Base-by-base conservation (phyloP, 1,140 invertebrate species). In the Elymnias hypermnestra region DNA sequence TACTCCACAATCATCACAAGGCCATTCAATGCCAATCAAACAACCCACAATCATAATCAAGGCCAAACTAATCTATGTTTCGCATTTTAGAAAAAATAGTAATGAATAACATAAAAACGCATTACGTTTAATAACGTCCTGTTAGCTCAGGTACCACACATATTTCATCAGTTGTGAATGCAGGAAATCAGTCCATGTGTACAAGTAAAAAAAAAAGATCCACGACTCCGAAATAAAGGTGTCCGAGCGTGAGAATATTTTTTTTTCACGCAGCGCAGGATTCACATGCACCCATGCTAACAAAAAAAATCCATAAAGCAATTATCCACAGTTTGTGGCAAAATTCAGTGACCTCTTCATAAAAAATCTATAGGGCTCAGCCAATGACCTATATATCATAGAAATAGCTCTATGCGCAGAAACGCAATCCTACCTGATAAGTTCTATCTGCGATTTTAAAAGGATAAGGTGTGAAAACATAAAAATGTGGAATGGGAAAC, bases 241-340 rank as follows among this genome's bases (percentile, higher is more conserved):
- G 60, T 62, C 35, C 40, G 54, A 76, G 55, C 68, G 75, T 77
- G 72, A 73, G 75, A 81, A 72, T 36, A 51, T 70, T 74, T 81
- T 82, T 78, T 81, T 79, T 77, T 63, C 45, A 53, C 53, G 48
- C 41, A 59, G 57, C 51, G 54, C 60, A 72, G 61, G 65, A 72
- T 72, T 69, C 67, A 74, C 67, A 69, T 67, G 66, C 68, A 81
- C 56, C 56, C 61, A 59, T 63, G 46, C 47, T 50, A 54, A 67
- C 45, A 66, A 78, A 71, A 76, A 78, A 73, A 69, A 67, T 39
- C 40, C 49, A 21, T 48, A 52, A 54, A 53, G 55, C 54, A 64
- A 58, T 68, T 61, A 63, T 50, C 48, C 59, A 66, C 56, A 57
- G 57, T 61, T 62, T 57, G 57, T 71, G 54, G 52, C 63, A 55